Evolutionary conservation across 64 coral and sea anemone species (phyloP), one percentile per base, ranked within the genome.

Genomic region (Catalaphyllia jardinei): DNA sequence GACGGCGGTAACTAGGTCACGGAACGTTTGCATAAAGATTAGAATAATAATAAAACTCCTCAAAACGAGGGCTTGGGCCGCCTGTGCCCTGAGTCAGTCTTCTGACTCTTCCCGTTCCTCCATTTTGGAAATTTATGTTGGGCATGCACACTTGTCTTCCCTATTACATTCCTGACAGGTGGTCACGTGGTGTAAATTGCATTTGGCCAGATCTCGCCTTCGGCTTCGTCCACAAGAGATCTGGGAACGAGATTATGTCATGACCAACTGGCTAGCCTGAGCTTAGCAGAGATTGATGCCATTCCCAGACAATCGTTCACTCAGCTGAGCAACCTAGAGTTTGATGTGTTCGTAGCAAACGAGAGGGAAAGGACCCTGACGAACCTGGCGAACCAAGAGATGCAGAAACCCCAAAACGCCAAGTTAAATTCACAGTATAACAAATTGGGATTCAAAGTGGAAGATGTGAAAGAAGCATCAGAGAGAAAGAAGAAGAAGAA

Each of bases 281-380:
- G 54, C 4, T 31, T 90, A 28, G 8, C 60, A 14, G 91, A 96
- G 20, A 78, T 96, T 15, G 79, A 89, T 31, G 51, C 60, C 2
- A 80, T 96, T 29, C 87, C 91, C 18, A 93, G 94, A 87, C 90
- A 87, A 31, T 87, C 49, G 91, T 92, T 92, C 29, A 92, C 90
- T 10, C 61, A 42, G 1, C 50, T 85, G 0, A 78, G 79, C 18
- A 74, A 31, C 33, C 73, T 92, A 17, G 90, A 92, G 65, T 92
- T 92, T 25, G 76, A 87, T 39, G 55, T 92, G 55, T 92, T 92
- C 22, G 87, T 92, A 83, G 74, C 86, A 11, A 92, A 71, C 42
- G 67, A 90, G 81, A 86, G 79, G 71, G 91, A 86, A 87, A 62
- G 90, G 52, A 29, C 17, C n/a, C n/a, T n/a, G n/a, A n/a, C n/a